phyloP scores from a whole-genome alignment of 2,888 invertebrate species.

The Tortricodes alternella region DNA sequence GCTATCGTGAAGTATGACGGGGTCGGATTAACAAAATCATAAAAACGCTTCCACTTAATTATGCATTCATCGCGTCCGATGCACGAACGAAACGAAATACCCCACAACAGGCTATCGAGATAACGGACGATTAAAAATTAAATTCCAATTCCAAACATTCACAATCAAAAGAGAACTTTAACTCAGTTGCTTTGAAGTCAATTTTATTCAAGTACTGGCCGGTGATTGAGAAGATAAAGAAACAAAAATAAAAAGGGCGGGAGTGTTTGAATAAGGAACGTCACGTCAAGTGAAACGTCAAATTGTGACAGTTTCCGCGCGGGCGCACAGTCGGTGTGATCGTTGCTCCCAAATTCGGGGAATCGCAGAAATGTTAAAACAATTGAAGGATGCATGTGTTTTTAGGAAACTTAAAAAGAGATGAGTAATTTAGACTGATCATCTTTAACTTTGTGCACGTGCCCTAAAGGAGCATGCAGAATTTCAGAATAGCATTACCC shows the following conservation, averaged over 20 bases:
- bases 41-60: conserved; percentile 77
- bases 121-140: conserved; percentile 71
- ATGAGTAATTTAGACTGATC: neutral
- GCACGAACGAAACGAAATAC: conserved; percentile 71
- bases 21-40: conserved; percentile 62
- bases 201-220: conserved; percentile 49
- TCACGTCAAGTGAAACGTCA: conserved; percentile 81
- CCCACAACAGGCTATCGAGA: conserved; percentile 77
- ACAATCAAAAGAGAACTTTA: conserved; percentile 59
- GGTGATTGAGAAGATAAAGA: conserved; percentile 71
- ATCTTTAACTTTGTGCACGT: no score
- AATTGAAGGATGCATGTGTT: conserved; percentile 43
- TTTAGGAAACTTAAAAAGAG: conserved; percentile 4
- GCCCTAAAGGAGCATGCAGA: no score
- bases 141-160: conserved; percentile 40
- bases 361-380: conserved; percentile 54
- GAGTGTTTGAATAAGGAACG: conserved; percentile 79
- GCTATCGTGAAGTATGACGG: conserved; percentile 43
- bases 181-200: conserved; percentile 50
- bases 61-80: conserved; percentile 77
- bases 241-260: conserved; percentile 70
- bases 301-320: conserved; percentile 81
- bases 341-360: conserved; percentile 72
- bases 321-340: conserved; percentile 54
- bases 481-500: no score